A percentile compares a stretch with the other conserved stretches of the same genome.
Evolutionary conservation across 2,113 vertebrate species (phyloP).

Genomic region (Chaetorhynchus papuensis): DNA sequence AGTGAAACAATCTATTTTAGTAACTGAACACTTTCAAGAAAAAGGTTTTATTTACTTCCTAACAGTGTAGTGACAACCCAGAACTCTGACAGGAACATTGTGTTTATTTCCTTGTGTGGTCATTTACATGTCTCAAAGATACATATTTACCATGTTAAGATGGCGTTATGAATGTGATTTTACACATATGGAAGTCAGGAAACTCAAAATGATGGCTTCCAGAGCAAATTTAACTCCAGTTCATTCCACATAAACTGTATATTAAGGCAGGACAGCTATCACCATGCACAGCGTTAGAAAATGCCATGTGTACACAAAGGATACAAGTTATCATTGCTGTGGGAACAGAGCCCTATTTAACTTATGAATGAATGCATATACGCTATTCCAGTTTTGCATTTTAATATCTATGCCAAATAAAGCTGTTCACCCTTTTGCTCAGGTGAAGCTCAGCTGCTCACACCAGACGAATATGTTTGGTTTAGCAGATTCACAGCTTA

Average conservation of each 20-base stretch:
- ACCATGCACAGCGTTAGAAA: not conserved
- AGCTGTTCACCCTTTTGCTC: not conserved
- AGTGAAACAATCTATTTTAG: not conserved
- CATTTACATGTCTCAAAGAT: slow-evolving; percentile 48
- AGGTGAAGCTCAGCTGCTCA: not conserved
- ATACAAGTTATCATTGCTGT: not conserved
- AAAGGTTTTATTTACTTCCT: slow-evolving; percentile 21
- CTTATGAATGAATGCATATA: not conserved
- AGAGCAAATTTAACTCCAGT: slow-evolving; percentile 41
- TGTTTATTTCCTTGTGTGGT: slow-evolving; percentile 38
- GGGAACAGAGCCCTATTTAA: slow-evolving; percentile 1
- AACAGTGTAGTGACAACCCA: not conserved
- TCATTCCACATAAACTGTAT: slow-evolving; percentile 17
- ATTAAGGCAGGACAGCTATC: slow-evolving; percentile 41
- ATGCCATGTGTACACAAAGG: not conserved
- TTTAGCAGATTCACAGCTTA: not conserved
- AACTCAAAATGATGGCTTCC: slow-evolving; percentile 48
- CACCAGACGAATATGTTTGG: not conserved
- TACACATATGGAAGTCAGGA: slow-evolving; percentile 16
- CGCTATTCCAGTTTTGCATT: not conserved
- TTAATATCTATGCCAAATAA: not conserved
- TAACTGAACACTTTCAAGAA: not conserved
- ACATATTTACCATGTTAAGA: slow-evolving; percentile 5
- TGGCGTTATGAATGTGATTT: slow-evolving; percentile 42
- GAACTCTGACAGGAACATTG: not conserved